Percentiles rank a stretch among this genome's conserved stretches.
Evolutionary conservation across 2,797 vertebrate species (phyloP).

Genomic region (Microtus californicus): DNA sequence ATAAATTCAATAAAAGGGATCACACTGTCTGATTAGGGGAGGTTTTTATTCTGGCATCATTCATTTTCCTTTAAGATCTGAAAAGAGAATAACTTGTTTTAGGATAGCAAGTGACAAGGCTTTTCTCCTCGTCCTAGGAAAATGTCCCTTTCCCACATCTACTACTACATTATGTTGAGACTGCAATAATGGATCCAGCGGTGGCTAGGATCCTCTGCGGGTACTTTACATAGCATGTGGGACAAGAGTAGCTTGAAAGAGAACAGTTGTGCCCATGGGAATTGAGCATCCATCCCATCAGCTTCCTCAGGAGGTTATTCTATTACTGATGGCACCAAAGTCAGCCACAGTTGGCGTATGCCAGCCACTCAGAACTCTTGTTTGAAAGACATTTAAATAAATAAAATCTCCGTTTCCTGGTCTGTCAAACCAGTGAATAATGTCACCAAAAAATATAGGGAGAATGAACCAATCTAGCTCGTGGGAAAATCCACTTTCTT

Average conservation of each 20-base stretch:
- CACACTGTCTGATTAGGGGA: not conserved
- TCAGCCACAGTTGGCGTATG: not conserved
- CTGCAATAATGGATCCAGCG: not conserved
- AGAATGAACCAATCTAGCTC: not conserved
- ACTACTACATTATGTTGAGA: not conserved
- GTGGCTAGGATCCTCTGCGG: not conserved
- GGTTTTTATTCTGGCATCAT: not conserved
- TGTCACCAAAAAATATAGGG: not conserved
- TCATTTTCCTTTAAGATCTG: conserved; percentile 30
- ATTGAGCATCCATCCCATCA: not conserved
- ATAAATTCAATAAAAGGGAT: not conserved
- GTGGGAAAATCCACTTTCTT: conserved; percentile 19
- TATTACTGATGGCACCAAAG: not conserved
- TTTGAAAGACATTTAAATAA: conserved; percentile 45
- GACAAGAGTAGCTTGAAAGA: not conserved
- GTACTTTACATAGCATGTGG: not conserved
- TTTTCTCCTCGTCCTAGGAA: not conserved
- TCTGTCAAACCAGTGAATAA: conserved; percentile 16
- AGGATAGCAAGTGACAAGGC: not conserved
- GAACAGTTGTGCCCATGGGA: not conserved
- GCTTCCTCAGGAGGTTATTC: not conserved
- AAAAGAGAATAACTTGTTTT: not conserved
- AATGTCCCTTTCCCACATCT: not conserved
- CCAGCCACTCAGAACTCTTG: not conserved
- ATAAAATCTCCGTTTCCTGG: conserved; percentile 30